phyloP scores from a whole-genome alignment of 2,888 invertebrate genomes.

The Sinelater perroti region DNA sequence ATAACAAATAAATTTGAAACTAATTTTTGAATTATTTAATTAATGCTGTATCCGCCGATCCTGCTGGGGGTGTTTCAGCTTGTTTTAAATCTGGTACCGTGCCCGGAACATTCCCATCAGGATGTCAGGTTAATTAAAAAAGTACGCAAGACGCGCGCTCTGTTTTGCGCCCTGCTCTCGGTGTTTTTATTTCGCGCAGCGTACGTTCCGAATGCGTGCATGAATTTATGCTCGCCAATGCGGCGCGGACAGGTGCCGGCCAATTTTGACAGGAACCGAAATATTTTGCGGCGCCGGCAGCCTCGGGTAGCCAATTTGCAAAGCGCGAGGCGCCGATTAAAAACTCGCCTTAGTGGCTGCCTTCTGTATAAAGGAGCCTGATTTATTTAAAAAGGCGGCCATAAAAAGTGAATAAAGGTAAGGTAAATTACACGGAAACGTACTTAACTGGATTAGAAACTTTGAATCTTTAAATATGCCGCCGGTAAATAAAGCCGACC shows the following conservation, averaged over 20 bases:
- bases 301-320: not conserved
- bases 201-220: no score
- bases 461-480: not conserved
- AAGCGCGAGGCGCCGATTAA: not conserved
- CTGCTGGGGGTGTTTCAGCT: slow-evolving; percentile 30
- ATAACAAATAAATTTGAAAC: slow-evolving; percentile 36
- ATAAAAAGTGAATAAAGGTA: slow-evolving; percentile 8
- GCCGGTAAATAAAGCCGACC: no score
- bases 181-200: slow-evolving; percentile 8
- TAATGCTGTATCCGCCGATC: slow-evolving; percentile 31
- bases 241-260: no score
- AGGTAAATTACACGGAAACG: slow-evolving; percentile 5
- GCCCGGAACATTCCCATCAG: slow-evolving; percentile 29
- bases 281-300: no score
- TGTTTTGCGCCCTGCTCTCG: no score
- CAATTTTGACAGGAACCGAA: no score
- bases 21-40: slow-evolving; percentile 39
- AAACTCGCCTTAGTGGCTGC: not conserved
- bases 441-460: not conserved
- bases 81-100: slow-evolving; percentile 30
- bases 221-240: no score
- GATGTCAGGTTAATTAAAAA: slow-evolving; percentile 36
- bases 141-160: slow-evolving; percentile 25
- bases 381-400: not conserved
- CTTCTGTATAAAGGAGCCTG: no score